Conservation (phyloP, 2,797 vertebrate species). For the Tiaroga cobitis region DNA sequence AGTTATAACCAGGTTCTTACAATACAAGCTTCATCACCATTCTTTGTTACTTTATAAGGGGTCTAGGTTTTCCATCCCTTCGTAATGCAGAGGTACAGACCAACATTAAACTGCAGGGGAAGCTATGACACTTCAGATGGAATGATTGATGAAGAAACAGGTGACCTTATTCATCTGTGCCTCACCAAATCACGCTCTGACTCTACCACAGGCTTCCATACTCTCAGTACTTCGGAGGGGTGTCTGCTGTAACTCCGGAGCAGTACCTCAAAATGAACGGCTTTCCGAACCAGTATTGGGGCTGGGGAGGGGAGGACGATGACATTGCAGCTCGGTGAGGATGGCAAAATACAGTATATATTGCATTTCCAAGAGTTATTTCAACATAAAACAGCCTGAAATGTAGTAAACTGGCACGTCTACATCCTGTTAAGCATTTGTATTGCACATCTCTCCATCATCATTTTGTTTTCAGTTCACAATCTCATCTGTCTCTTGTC, state of each 20-base stretch:
- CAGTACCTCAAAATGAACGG: conserved; percentile 98
- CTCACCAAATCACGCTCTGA: conserved; percentile 47
- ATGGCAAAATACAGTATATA: not conserved
- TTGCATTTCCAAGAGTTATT: not conserved
- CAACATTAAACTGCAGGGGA: not conserved
- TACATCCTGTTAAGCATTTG: conserved; percentile 35
- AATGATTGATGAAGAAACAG: conserved; percentile 28
- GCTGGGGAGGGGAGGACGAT: conserved; percentile 96
- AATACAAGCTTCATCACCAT: not conserved
- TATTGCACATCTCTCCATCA: conserved; percentile 43
- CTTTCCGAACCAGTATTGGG: conserved; percentile 97
- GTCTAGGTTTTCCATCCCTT: not conserved
- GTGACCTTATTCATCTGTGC: conserved; percentile 26
- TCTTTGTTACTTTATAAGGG: not conserved
- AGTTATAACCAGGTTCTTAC: not conserved
- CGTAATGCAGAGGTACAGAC: not conserved
- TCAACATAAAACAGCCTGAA: not conserved
- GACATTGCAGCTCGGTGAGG: conserved; percentile 93
- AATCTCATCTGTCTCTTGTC: conserved; percentile 49
- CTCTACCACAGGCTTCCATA: conserved; percentile 85
- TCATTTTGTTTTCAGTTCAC: conserved; percentile 49
- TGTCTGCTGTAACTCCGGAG: conserved; percentile 92
- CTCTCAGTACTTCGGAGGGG: conserved; percentile 93
- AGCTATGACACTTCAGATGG: conserved; percentile 25
- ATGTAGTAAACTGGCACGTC: not conserved